These are phyloP conservation scores for Enteromius paludinosus DNA, from an alignment of 2,797 vertebrate genomes.

Conservation along the genomic window DNA sequence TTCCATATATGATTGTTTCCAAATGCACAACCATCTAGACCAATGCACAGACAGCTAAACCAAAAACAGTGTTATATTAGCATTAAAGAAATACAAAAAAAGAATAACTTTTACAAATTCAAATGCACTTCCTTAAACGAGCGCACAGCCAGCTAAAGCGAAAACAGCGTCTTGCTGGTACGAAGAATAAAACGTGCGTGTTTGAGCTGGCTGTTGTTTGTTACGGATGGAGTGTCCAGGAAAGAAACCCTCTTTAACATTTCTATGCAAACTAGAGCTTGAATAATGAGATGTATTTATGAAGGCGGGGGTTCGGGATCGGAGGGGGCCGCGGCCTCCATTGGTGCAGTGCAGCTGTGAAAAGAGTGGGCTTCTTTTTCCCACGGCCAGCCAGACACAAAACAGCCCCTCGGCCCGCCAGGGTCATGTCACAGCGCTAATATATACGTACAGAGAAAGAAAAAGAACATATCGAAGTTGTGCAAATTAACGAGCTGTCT, in stretches of 20 bases:
- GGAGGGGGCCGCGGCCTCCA: slow-evolving; percentile 71
- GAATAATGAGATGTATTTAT: slow-evolving; percentile 92
- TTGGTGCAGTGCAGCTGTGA: slow-evolving; percentile 90
- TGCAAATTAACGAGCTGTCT: slow-evolving; percentile 84
- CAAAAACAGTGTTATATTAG: not conserved
- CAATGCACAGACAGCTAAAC: slow-evolving; percentile 2
- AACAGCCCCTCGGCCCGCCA: slow-evolving; percentile 81
- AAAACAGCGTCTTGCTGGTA: slow-evolving; percentile 29
- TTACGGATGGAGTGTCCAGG: slow-evolving; percentile 69
- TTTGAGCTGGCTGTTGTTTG: not conserved
- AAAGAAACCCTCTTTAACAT: slow-evolving; percentile 80
- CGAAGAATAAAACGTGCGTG: slow-evolving; percentile 42
- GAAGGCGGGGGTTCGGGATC: slow-evolving; percentile 67
- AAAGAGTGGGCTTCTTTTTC: slow-evolving; percentile 91
- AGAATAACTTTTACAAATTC: not conserved
- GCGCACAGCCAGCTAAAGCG: not conserved
- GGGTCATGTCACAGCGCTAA: slow-evolving; percentile 89
- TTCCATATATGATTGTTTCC: not conserved
- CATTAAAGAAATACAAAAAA: not conserved
- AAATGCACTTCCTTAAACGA: not conserved
- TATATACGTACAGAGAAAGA: slow-evolving; percentile 76
- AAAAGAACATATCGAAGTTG: slow-evolving; percentile 67
- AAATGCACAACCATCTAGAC: not conserved
- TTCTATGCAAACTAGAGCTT: slow-evolving; percentile 81
- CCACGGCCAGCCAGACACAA: slow-evolving; percentile 88